phyloP scores from a whole-genome alignment of 2,888 invertebrate species.

The Dynastes hyllus region DNA sequence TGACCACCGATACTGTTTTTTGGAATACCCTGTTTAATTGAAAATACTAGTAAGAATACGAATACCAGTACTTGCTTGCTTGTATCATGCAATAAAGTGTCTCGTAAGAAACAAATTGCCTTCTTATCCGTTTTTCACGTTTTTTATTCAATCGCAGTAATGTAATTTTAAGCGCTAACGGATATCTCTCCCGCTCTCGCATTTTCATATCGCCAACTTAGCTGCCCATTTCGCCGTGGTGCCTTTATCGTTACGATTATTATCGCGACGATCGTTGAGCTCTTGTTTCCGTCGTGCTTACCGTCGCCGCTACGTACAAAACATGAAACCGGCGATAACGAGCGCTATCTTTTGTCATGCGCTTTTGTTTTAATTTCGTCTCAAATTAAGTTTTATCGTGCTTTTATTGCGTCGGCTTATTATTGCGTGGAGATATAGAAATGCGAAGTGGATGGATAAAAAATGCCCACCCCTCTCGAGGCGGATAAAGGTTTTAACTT shows the following conservation, averaged over 20 bases:
- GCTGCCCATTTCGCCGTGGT: background rate
- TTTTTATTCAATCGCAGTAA: slow-evolving; percentile 31
- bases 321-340: slow-evolving; percentile 36
- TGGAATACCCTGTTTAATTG: no score
- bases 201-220: slow-evolving; percentile 30
- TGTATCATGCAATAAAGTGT: background rate
- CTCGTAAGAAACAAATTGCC: background rate
- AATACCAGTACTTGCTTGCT: background rate
- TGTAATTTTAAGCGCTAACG: slow-evolving; percentile 40
- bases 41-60: background rate
- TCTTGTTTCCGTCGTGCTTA: slow-evolving; percentile 29
- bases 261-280: slow-evolving; percentile 33
- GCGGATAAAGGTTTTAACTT: background rate
- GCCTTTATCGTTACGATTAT: slow-evolving; percentile 43
- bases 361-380: slow-evolving; percentile 41
- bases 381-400: slow-evolving; percentile 38
- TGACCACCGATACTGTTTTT: no score
- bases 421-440: slow-evolving; percentile 12
- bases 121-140: slow-evolving; percentile 13
- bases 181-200: background rate
- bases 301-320: background rate
- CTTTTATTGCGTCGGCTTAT: slow-evolving; percentile 32
- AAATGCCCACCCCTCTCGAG: background rate
- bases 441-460: background rate
- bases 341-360: slow-evolving; percentile 29